Evolutionary conservation across 1,140 invertebrate genomes (phyloP), one percentile per base, ranked within the genome.

Genomic region (Oreohelix idahoensis): DNA sequence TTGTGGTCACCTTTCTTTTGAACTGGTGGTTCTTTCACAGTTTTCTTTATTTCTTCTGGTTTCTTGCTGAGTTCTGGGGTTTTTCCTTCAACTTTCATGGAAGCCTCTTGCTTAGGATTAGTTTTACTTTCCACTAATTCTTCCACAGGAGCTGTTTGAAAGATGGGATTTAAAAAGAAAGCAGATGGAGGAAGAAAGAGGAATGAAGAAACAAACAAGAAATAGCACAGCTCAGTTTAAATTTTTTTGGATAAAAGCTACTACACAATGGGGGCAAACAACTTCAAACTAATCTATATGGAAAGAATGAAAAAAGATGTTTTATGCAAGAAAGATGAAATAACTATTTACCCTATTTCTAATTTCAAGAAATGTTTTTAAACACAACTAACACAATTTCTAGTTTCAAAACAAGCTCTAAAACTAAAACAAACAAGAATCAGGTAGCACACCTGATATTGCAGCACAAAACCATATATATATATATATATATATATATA

Each of bases 21-120:
- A 77, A 75, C 39, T n/a, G 71, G 53, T 26, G 71, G 23, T 49
- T 84, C 86, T 58, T 84, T 81, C 66, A 86, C 78, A n/a, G 71
- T 75, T 38, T 66, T 66, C 39, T 80, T 69, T 0, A 71, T 5
- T 8, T 15, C 42, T n/a, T 83, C 69, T 71, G 79, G 58, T 36
- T 81, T 84, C n/a, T n/a, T n/a, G n/a, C n/a, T n/a, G n/a, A n/a
- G n/a, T n/a, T n/a, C n/a, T n/a, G n/a, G n/a, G n/a, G n/a, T n/a
- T 66, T 85, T 79, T 77, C 84, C 83, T 36, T 81, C 70, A 81
- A 83, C 73, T 77, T 83, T 77, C 63, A 58, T 84, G 82, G 51
- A 26, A 73, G 84, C 71, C 63, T 81, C 51, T 84, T 83, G 29
- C 74, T 42, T n/a, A 80, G 17, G 23, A 20, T 84, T 78, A 38